These are phyloP conservation scores for Porites lobata DNA, from an alignment of 92 coral and sea anemone genomes.

Conservation along the genomic window DNA sequence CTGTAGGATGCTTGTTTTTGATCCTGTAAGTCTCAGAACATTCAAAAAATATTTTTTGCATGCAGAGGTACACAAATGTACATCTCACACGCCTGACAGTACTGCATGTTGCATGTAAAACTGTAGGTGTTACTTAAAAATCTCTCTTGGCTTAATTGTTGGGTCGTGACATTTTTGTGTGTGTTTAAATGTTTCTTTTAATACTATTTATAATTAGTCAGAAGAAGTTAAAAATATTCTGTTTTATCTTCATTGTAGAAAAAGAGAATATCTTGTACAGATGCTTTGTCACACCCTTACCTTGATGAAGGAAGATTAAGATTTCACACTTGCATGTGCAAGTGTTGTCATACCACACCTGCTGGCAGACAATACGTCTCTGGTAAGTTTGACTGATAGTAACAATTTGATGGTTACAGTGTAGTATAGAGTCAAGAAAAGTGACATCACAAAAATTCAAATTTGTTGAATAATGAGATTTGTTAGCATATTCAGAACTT, in stretches of 20 bases:
- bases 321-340: constrained; percentile 99
- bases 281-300: constrained; percentile 98
- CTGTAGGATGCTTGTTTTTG: constrained; percentile 96
- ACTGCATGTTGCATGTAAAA: too few species aligned
- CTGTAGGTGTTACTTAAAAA: too few species aligned
- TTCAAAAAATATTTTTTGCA: too few species aligned
- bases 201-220: background rate
- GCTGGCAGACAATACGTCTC: constrained; percentile 97
- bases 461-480: too few species aligned
- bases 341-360: constrained; percentile 92
- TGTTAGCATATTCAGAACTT: too few species aligned
- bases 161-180: too few species aligned
- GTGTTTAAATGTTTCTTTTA: background rate
- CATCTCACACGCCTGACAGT: too few species aligned
- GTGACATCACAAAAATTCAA: too few species aligned
- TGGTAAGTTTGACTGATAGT: constrained; percentile 55
- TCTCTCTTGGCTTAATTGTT: too few species aligned
- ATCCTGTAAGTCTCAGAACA: constrained; percentile 81
- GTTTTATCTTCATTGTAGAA: constrained; percentile 63
- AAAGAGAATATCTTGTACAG: constrained; percentile 93
- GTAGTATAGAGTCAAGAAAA: too few species aligned
- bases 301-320: constrained; percentile 97
- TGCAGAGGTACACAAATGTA: too few species aligned
- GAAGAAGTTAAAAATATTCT: background rate
- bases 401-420: too few species aligned